Evolutionary conservation across 2,797 vertebrate species (phyloP).

Genomic region (Cossypha niveicapilla): DNA sequence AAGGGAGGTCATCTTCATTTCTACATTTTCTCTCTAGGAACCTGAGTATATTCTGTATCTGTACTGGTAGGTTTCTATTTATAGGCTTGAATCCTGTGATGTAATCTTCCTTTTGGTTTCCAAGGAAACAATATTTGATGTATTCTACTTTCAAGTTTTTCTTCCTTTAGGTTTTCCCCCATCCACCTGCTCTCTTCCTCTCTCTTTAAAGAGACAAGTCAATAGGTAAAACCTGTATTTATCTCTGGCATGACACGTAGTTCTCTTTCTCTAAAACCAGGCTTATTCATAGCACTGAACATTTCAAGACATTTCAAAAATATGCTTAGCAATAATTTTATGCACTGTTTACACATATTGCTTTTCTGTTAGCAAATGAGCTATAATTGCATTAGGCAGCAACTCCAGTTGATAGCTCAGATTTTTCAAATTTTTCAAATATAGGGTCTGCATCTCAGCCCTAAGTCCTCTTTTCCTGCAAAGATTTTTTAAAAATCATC

Average conservation of each 20-base stretch:
- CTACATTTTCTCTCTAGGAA: slow-evolving; percentile 20
- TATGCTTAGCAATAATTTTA: neutral
- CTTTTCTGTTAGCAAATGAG: neutral
- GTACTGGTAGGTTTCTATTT: slow-evolving; percentile 23
- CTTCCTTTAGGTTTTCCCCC: neutral
- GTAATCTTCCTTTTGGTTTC: slow-evolving; percentile 61
- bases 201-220: neutral
- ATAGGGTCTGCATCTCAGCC: neutral
- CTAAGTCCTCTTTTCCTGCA: neutral
- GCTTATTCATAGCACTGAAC: neutral
- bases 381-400: neutral
- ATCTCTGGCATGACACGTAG: neutral
- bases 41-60: neutral
- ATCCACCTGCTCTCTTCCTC: neutral
- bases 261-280: neutral
- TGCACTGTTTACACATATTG: neutral
- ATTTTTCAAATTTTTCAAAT: neutral
- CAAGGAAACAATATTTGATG: slow-evolving; percentile 54
- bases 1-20: slow-evolving; percentile 23
- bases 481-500: neutral
- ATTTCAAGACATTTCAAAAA: neutral
- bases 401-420: neutral
- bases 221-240: slow-evolving; percentile 18
- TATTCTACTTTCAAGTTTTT: slow-evolving; percentile 10
- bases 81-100: slow-evolving; percentile 44